Base-by-base conservation (phyloP, 2,797 vertebrate species). In the Zalophus californianus region DNA sequence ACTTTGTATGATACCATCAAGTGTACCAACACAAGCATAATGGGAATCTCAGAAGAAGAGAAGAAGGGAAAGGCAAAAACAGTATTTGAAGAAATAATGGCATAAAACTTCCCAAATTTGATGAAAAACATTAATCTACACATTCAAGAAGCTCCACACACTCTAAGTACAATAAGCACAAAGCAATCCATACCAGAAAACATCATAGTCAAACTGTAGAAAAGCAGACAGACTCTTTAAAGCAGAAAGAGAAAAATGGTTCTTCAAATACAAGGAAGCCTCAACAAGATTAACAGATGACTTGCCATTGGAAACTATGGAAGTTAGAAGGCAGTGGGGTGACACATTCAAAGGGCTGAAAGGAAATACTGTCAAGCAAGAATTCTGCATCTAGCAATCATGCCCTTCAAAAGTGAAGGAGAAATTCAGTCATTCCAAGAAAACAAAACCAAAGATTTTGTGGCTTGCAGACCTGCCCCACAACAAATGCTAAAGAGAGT, bases 121-220 rank as follows among this genome's bases (percentile, higher is more conserved):
- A 54, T 77, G 11, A 62, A 92, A 87, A 72, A 25, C 2, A 83
- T 89, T 94, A 73, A 78, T 35, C 21, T 70, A 20, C 23, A 32
- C 14, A 56, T 66, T 50, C 44, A 85, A 94, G 58, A 77, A 83
- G 50, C 62, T 84, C 27, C 83, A 75, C 80, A 89, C 68, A 54
- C 32, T 75, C 10, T 66, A 86, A 58, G 38, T 86, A 86, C 20
- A 87, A 72, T 77, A 62, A 56, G 41, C 20, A 91, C 11, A 64
- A 75, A 93, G 27, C 54, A 12, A 52, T 21, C 29, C 8, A 72
- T 44, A 78, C 2, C 3, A n/a, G n/a, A 50, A 58, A 16, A 87
- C 20, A 84, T 35, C 18, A 94, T 48, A 78, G 44, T 83, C 87
- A 91, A 96, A 91, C 44, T 78, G 32, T 60, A 91, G 54, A 68